A percentile compares a stretch with the other conserved stretches of the same genome.
Conservation (phyloP, 2,888 invertebrate genomes). For the Ectemnius continuus region DNA sequence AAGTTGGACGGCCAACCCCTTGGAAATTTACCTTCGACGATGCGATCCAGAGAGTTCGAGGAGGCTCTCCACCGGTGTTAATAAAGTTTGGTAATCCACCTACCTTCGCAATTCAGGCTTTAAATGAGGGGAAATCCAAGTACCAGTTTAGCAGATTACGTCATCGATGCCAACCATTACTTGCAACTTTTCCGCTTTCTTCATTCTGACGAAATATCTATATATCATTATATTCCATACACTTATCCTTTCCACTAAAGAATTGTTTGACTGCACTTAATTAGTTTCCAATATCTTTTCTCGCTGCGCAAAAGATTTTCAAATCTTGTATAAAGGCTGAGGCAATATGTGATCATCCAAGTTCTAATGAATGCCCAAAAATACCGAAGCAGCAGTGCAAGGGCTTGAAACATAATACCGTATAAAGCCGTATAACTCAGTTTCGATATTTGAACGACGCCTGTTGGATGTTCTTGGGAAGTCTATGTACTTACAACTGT, state of each 20-base stretch:
- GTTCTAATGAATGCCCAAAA: no score
- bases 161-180: no score
- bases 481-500: not conserved
- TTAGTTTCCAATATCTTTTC: no score
- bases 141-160: no score
- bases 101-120: slow-evolving; percentile 6
- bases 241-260: no score
- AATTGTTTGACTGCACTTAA: no score
- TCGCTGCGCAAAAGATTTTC: no score
- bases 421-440: not conserved
- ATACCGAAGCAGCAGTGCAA: no score
- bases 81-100: slow-evolving; percentile 18
- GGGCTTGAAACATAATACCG: no score
- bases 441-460: not conserved
- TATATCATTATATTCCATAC: no score
- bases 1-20: slow-evolving; percentile 59
- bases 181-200: no score
- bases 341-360: not conserved
- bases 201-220: not conserved
- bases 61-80: slow-evolving; percentile 6
- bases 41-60: slow-evolving; percentile 5
- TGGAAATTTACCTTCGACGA: slow-evolving; percentile 35
- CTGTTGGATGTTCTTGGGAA: not conserved
- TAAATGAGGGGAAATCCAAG: no score
- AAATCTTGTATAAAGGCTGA: not conserved